Conservation (phyloP, 2,888 invertebrate genomes). For the Limnephilus auricula region DNA sequence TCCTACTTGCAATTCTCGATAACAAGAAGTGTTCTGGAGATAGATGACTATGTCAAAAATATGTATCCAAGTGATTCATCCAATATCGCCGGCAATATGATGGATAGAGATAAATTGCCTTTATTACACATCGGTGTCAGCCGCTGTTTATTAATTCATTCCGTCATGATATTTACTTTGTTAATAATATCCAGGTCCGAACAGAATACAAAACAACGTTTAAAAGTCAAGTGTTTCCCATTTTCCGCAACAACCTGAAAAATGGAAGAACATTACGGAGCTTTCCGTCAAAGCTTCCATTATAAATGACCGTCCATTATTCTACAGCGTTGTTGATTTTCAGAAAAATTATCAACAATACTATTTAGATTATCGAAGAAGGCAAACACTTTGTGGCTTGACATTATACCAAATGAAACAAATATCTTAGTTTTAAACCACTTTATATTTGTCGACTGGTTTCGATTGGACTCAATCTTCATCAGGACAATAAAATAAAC, state of each 20-base stretch:
- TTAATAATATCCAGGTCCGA: not conserved
- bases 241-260: not conserved
- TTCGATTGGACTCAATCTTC: too few species aligned
- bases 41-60: slow-evolving; percentile 14
- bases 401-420: too few species aligned
- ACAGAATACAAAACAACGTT: slow-evolving; percentile 9
- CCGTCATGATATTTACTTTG: slow-evolving; percentile 7
- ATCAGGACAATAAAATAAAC: too few species aligned
- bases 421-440: too few species aligned
- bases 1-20: not conserved
- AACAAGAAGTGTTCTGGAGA: not conserved
- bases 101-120: not conserved
- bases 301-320: not conserved
- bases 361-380: too few species aligned
- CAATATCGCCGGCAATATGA: slow-evolving; percentile 1
- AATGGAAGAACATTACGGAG: not conserved
- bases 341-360: not conserved
- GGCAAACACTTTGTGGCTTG: too few species aligned
- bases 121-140: not conserved
- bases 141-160: not conserved
- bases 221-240: not conserved
- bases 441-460: too few species aligned
- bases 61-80: not conserved
- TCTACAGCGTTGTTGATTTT: not conserved
- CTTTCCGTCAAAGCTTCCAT: not conserved